Conservation (phyloP, 2,113 vertebrate genomes). For the Gobius niger region DNA sequence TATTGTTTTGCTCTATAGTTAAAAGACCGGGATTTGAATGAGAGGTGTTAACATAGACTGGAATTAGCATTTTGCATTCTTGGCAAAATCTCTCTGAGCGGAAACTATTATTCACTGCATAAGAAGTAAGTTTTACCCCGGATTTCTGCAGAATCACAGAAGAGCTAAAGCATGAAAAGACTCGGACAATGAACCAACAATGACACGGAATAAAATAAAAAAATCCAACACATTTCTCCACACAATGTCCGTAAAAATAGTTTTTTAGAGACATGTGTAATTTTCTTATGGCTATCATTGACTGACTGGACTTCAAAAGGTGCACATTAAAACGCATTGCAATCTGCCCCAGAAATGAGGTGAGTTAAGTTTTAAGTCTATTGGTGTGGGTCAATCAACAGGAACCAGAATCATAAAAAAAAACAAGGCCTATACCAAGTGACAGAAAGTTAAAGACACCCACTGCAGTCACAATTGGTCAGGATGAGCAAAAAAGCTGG, state of each 20-base stretch:
- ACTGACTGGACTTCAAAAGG: not conserved
- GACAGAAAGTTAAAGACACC: no score
- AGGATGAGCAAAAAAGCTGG: no score
- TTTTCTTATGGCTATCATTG: not conserved
- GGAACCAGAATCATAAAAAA: no score
- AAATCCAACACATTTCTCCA: not conserved
- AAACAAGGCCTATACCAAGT: no score
- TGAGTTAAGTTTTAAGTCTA: no score
- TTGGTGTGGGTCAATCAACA: no score
- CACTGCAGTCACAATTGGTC: no score
- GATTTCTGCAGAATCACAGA: constrained; percentile 14
- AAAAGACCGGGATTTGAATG: constrained; percentile 54
- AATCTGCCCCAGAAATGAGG: no score
- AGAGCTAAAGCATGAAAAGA: constrained; percentile 24
- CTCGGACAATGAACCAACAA: constrained; percentile 3
- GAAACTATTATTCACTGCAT: constrained; percentile 35
- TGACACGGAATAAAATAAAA: constrained; percentile 13
- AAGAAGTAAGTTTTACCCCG: constrained; percentile 26
- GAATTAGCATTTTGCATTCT: constrained; percentile 54
- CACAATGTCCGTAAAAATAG: not conserved
- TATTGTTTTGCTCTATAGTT: constrained; percentile 68
- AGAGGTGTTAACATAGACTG: constrained; percentile 33
- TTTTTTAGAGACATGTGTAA: not conserved
- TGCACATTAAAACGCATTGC: no score
- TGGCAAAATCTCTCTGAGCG: constrained; percentile 45